Conservation (phyloP, 2,113 vertebrate genomes). For the Pyrgilauda ruficollis region DNA sequence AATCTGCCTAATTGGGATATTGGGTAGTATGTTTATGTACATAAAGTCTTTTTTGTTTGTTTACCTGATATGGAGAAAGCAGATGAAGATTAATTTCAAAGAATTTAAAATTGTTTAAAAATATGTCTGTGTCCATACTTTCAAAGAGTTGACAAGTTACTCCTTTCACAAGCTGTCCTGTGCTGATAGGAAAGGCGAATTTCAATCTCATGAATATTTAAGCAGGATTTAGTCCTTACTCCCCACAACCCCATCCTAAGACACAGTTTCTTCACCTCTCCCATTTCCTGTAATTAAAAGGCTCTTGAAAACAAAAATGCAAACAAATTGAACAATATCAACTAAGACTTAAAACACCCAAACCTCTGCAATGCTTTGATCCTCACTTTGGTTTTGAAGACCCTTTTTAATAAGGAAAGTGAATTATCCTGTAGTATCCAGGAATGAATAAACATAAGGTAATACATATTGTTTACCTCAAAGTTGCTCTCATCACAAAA, state of each 20-base stretch:
- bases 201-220: neutral
- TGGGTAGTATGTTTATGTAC: neutral
- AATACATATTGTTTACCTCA: neutral
- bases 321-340: neutral
- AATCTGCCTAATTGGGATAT: neutral
- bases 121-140: constrained; percentile 55
- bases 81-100: constrained; percentile 75
- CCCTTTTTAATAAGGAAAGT: neutral
- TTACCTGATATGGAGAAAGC: constrained; percentile 78
- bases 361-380: neutral
- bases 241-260: neutral
- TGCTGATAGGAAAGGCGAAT: constrained; percentile 55
- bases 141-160: constrained; percentile 72
- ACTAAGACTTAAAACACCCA: neutral
- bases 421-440: neutral
- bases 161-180: constrained; percentile 78
- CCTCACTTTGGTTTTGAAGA: neutral
- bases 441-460: neutral
- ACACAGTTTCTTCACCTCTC: neutral
- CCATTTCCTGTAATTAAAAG: neutral
- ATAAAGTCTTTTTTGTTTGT: neutral
- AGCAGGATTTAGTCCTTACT: neutral
- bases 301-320: neutral
- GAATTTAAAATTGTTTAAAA: constrained; percentile 63
- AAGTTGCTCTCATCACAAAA: neutral